Percentiles rank a stretch among this genome's conserved stretches.
These are phyloP conservation scores for Macropus fuliginosus DNA, from an alignment of 2,797 vertebrate genomes.

Conservation along the genomic window DNA sequence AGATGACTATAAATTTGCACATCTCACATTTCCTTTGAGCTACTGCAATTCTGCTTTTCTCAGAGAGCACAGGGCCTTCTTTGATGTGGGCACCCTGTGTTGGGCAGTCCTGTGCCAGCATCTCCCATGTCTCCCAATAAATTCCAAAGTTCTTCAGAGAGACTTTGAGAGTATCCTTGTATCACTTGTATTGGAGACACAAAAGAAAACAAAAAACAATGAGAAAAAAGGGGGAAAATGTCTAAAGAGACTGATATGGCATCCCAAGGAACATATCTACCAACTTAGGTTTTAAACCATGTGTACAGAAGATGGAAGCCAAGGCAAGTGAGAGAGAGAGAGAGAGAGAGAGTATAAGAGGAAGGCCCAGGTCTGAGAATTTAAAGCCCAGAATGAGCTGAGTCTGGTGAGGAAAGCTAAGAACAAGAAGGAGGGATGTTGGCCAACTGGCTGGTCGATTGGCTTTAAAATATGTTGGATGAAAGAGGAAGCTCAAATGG, in stretches of 20 bases:
- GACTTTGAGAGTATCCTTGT: background rate
- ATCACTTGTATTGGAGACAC: background rate
- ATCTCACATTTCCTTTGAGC: background rate
- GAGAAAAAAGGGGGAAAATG: background rate
- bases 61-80: background rate
- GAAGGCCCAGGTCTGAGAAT: background rate
- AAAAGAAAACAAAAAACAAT: background rate
- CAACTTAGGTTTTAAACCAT: background rate
- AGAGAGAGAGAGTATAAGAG: background rate
- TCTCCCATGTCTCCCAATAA: background rate
- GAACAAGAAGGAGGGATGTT: background rate
- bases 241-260: background rate
- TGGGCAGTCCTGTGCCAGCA: background rate
- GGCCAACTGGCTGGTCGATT: too few relatives aligned
- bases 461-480: background rate
- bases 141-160: background rate
- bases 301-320: background rate
- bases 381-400: background rate
- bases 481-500: background rate
- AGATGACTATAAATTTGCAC: background rate
- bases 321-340: background rate
- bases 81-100: fast-evolving
- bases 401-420: background rate
- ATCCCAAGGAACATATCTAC: background rate
- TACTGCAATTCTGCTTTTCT: background rate